Percentiles rank a stretch among this genome's conserved stretches.
Conservation (phyloP, 2,888 invertebrate genomes). For the Euplagia quadripunctaria region DNA sequence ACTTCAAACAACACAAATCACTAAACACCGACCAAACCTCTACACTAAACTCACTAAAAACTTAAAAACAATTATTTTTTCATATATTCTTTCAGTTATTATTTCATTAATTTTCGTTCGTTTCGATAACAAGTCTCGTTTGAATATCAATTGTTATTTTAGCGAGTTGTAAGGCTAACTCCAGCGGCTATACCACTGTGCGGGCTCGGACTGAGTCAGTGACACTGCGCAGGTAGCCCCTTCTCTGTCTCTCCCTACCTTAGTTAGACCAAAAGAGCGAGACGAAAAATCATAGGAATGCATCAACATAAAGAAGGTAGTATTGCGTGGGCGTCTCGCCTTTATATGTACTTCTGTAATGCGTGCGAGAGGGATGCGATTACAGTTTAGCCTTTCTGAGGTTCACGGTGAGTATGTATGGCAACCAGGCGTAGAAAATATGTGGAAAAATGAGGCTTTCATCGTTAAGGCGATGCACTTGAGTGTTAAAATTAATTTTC, state of each 20-base stretch:
- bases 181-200: constrained; percentile 64
- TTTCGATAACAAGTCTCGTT: constrained; percentile 56
- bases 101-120: constrained; percentile 74
- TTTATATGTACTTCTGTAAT: constrained; percentile 53
- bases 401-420: constrained; percentile 72
- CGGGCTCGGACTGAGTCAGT: constrained; percentile 81
- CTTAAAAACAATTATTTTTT: constrained; percentile 42
- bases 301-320: constrained; percentile 70
- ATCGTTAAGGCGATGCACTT: constrained; percentile 71
- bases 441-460: constrained; percentile 81
- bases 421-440: constrained; percentile 76
- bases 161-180: constrained; percentile 49
- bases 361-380: constrained; percentile 61
- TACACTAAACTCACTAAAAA: constrained; percentile 57
- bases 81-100: constrained; percentile 60
- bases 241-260: constrained; percentile 65
- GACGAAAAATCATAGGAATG: constrained; percentile 74
- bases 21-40: constrained; percentile 36
- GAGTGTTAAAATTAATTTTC: not conserved
- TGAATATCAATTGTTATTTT: constrained; percentile 47
- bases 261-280: constrained; percentile 57
- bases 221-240: constrained; percentile 79
- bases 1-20: constrained; percentile 59
- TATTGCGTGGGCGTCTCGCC: constrained; percentile 69
- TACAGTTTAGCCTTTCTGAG: constrained; percentile 67